These are phyloP conservation scores for Copsychus sechellarum DNA, from an alignment of 2,113 vertebrate genomes.

Conservation along the genomic window DNA sequence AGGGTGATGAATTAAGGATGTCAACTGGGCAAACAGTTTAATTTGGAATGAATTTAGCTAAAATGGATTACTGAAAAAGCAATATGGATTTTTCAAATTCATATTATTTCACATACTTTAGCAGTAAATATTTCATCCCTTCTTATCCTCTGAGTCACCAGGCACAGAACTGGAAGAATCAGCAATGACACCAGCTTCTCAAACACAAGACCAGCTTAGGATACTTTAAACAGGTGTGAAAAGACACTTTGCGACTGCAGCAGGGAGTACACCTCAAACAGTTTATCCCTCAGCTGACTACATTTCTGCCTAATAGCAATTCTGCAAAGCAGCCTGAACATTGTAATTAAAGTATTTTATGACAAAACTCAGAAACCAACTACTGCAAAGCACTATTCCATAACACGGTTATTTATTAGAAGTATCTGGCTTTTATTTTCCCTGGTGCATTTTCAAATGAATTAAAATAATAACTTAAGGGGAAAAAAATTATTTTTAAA, in stretches of 20 bases:
- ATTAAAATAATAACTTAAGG: not conserved
- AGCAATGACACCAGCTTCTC: not conserved
- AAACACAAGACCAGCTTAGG: not conserved
- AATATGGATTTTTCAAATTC: not conserved
- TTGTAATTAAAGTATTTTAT: not conserved
- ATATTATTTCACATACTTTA: not conserved
- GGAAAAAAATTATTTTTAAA: not conserved
- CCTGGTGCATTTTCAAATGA: not conserved
- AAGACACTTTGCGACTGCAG: not conserved
- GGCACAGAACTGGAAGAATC: not conserved
- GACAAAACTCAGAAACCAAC: not conserved
- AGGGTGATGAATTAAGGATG: conserved; percentile 8
- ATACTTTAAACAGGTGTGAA: not conserved
- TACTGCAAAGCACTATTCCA: not conserved
- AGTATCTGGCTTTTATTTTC: not conserved
- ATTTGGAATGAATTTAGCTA: conserved; percentile 1
- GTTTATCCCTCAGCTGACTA: not conserved
- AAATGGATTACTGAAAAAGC: not conserved
- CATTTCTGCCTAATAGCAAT: not conserved
- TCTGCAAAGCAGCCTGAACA: not conserved
- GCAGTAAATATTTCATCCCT: not conserved
- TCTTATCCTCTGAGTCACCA: not conserved
- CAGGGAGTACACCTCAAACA: not conserved
- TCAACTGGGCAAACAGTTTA: conserved; percentile 10
- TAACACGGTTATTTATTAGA: not conserved